These are phyloP conservation scores for Callyntrura guangdongensis DNA, from an alignment of 2,888 invertebrate genomes.

Conservation along the genomic window DNA sequence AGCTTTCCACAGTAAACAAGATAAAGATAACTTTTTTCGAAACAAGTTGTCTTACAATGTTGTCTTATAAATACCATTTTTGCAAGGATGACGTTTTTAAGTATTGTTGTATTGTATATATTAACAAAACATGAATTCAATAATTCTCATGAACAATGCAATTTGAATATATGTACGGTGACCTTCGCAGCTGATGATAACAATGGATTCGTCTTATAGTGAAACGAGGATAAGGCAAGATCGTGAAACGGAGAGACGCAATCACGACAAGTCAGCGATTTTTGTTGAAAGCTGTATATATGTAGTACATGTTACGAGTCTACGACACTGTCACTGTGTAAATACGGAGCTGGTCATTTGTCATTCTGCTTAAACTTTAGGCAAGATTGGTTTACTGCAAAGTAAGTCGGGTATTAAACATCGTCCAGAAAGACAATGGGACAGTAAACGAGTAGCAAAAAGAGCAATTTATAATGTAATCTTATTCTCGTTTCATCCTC, in stretches of 20 bases:
- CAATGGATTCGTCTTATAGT: background rate
- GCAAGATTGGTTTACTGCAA: background rate
- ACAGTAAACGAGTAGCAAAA: conserved; percentile 37
- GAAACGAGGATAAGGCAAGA: background rate
- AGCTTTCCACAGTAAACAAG: too few species aligned
- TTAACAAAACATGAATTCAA: too few species aligned
- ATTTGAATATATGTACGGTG: too few species aligned
- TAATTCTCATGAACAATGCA: too few species aligned
- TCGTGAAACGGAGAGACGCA: background rate
- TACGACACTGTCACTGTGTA: too few species aligned
- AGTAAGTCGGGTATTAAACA: background rate
- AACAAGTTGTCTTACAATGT: too few species aligned
- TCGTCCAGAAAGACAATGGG: conserved; percentile 57
- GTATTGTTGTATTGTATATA: too few species aligned
- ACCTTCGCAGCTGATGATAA: too few species aligned
- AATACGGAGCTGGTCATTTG: conserved; percentile 33
- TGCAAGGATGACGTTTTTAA: too few species aligned
- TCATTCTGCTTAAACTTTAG: conserved; percentile 25
- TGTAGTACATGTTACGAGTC: conserved; percentile 30
- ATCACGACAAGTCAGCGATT: background rate
- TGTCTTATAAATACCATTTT: too few species aligned
- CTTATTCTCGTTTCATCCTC: background rate
- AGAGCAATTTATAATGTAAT: too few species aligned
- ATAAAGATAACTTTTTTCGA: too few species aligned
- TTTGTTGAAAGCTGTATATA: background rate